phyloP scores from a whole-genome alignment of 2,113 vertebrate genomes.

The Petroica traversi region DNA sequence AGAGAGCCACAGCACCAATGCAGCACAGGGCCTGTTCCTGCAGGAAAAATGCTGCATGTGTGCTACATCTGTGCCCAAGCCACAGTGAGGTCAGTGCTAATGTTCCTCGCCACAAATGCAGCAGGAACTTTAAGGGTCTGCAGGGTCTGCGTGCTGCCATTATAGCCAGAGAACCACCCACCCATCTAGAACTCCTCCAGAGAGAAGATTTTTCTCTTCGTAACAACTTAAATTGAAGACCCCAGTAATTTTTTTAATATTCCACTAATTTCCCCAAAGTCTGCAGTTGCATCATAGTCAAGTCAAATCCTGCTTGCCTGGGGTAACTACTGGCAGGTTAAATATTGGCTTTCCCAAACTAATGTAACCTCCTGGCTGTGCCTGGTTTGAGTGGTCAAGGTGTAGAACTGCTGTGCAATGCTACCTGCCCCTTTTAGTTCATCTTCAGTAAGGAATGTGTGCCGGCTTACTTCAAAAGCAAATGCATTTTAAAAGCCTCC shows the following conservation, averaged over 20 bases:
- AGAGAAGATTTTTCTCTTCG: background rate
- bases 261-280: background rate
- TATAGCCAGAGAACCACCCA: background rate
- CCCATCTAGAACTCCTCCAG: background rate
- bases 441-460: background rate
- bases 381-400: background rate
- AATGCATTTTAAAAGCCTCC: background rate
- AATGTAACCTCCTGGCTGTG: rapidly evolving
- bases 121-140: background rate
- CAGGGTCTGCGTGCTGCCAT: background rate
- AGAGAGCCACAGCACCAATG: background rate
- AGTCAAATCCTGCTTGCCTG: background rate
- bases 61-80: background rate
- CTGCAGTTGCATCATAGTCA: background rate
- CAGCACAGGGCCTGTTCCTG: background rate
- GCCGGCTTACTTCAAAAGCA: background rate
- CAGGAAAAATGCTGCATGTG: background rate
- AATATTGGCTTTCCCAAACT: background rate
- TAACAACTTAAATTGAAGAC: background rate
- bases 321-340: background rate
- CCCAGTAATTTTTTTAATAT: background rate
- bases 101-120: background rate
- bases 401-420: background rate
- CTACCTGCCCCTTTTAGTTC: background rate
- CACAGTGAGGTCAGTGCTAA: background rate